Evolutionary conservation across 2,888 invertebrate genomes (phyloP).

Genomic region (Microdon myrmicae): DNA sequence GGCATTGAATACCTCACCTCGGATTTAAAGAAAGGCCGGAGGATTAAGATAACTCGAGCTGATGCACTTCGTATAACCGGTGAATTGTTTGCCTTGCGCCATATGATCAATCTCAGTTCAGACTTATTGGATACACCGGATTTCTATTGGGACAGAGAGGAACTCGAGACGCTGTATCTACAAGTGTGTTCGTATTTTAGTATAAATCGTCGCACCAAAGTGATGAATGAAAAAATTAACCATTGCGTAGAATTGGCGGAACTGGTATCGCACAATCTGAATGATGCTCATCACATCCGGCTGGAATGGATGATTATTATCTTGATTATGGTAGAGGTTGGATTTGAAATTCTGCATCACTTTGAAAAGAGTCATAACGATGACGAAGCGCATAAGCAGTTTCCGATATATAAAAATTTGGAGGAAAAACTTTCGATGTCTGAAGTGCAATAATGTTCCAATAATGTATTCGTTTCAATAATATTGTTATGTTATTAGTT

Average conservation of each 20-base stretch:
- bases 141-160: constrained; percentile 97
- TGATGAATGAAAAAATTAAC: constrained; percentile 93
- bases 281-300: constrained; percentile 90
- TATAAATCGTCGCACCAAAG: constrained; percentile 87
- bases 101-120: constrained; percentile 91
- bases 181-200: constrained; percentile 86
- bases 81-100: constrained; percentile 87
- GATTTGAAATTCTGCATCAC: constrained; percentile 83
- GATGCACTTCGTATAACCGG: constrained; percentile 82
- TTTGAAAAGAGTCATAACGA: constrained; percentile 70
- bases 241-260: constrained; percentile 95
- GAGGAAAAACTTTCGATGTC: neutral
- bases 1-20: constrained; percentile 84
- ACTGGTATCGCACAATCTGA: constrained; percentile 87
- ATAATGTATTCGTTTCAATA: too few species aligned
- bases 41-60: constrained; percentile 71
- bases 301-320: constrained; percentile 98
- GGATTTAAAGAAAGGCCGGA: constrained; percentile 79
- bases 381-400: constrained; percentile 11
- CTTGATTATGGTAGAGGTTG: constrained; percentile 94
- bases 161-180: constrained; percentile 85
- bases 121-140: constrained; percentile 95
- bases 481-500: neutral
- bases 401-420: neutral
- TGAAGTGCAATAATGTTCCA: too few species aligned